These are phyloP conservation scores for Coecobrya sp. DNA, from an alignment of 2,888 invertebrate species.

Conservation along the genomic window DNA sequence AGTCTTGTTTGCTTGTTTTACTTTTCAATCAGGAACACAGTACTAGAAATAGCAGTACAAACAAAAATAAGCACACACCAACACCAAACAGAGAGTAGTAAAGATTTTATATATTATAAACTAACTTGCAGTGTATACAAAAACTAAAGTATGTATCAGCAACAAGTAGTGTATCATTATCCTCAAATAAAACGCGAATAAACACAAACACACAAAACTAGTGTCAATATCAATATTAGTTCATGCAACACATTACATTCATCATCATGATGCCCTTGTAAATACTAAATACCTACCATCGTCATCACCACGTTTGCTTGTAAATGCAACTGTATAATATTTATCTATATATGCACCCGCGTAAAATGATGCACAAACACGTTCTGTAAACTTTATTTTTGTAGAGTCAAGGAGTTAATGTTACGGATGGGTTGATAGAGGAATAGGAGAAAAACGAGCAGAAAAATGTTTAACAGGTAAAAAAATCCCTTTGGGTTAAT, in stretches of 20 bases:
- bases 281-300: conserved; percentile 23
- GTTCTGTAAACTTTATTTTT: conserved; percentile 60
- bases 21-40: conserved; percentile 82
- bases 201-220: conserved; percentile 80
- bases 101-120: conserved; percentile 56
- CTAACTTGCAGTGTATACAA: conserved; percentile 43
- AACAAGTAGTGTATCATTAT: conserved; percentile 84
- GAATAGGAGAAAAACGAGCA: conserved; percentile 5
- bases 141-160: conserved; percentile 83
- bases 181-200: conserved; percentile 81
- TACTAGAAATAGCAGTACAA: conserved; percentile 70
- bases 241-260: conserved; percentile 77
- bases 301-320: background rate
- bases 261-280: conserved; percentile 54
- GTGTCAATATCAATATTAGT: conserved; percentile 81
- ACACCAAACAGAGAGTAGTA: conserved; percentile 49
- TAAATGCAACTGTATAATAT: background rate
- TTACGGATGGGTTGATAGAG: background rate
- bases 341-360: background rate
- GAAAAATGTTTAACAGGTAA: conserved; percentile 61
- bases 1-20: conserved; percentile 83
- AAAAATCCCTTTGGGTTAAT: conserved; percentile 36
- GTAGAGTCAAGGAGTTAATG: conserved; percentile 54
- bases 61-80: conserved; percentile 64
- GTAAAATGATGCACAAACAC: conserved; percentile 57